A percentile compares a stretch with the other conserved stretches of the same genome.
Conservation (phyloP, 2,797 vertebrate species). For the Typhlichthys subterraneus region DNA sequence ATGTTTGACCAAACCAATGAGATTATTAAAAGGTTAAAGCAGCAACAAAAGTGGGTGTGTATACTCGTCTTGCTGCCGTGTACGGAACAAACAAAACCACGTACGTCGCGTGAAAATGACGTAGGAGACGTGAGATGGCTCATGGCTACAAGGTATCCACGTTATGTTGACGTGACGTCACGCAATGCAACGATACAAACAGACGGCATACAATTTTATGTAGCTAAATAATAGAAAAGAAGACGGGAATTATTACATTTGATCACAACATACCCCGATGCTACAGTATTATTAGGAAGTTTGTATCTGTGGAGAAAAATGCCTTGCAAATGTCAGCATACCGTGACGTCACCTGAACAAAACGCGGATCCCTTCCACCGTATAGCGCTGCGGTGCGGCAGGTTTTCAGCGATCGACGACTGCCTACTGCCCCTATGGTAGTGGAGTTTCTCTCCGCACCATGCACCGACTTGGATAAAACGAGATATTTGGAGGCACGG, state of each 20-base stretch:
- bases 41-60: constrained; percentile 32
- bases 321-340: no score
- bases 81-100: constrained; percentile 71
- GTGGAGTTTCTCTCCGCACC: constrained; percentile 15
- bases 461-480: not conserved
- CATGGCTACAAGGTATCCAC: no score
- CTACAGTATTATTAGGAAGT: no score
- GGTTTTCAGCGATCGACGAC: not conserved
- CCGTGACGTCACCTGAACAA: not conserved
- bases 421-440: constrained; percentile 20
- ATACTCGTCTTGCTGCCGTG: constrained; percentile 49
- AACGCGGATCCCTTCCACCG: no score
- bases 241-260: no score
- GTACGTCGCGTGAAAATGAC: constrained; percentile 48
- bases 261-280: no score
- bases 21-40: constrained; percentile 4
- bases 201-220: no score
- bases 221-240: no score
- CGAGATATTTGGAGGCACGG: not conserved
- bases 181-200: no score
- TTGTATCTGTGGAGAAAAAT: no score
- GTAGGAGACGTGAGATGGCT: not conserved
- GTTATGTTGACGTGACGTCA: no score
- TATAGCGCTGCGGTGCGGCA: not conserved
- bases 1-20: constrained; percentile 36